Conservation (phyloP, 2,888 invertebrate species). For the Conomelus anceps region DNA sequence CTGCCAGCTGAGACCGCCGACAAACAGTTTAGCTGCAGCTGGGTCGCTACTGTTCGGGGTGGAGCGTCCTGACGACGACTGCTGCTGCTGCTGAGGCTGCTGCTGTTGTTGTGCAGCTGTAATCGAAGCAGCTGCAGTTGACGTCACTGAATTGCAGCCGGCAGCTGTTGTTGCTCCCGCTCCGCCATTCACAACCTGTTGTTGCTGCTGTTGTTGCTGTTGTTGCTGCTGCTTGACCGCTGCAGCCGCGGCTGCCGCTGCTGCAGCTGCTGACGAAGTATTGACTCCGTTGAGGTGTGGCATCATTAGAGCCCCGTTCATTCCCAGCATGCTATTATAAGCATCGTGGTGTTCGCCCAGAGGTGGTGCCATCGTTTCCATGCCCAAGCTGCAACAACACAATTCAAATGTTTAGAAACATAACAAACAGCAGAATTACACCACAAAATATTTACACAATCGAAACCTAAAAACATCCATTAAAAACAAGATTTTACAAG, state of each 20-base stretch:
- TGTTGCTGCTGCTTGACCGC: conserved; percentile 24
- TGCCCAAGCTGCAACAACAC: conserved; percentile 36
- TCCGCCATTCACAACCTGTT: conserved; percentile 41
- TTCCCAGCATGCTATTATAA: conserved; percentile 36
- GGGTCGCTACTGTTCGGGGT: conserved; percentile 50
- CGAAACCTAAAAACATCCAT: neutral
- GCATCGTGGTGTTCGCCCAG: conserved; percentile 35
- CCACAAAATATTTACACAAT: neutral
- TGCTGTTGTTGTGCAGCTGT: conserved; percentile 44
- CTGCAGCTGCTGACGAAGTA: conserved; percentile 16
- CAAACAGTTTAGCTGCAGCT: conserved; percentile 80
- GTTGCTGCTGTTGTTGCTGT: conserved; percentile 14
- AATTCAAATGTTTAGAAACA: neutral
- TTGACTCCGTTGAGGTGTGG: conserved; percentile 32
- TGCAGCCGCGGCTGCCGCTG: conserved; percentile 25
- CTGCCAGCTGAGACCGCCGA: conserved; percentile 89
- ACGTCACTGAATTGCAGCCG: conserved; percentile 23
- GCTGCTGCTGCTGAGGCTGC: conserved; percentile 17
- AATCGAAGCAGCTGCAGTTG: conserved; percentile 40
- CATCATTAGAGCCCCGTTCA: conserved; percentile 32
- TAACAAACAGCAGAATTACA: neutral
- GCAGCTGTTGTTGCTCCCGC: conserved; percentile 24
- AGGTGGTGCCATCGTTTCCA: conserved; percentile 35
- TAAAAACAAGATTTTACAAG: neutral
- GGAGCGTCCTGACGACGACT: conserved; percentile 44